These are phyloP conservation scores for Brachyistius frenatus DNA, from an alignment of 2,113 vertebrate species.

Conservation along the genomic window DNA sequence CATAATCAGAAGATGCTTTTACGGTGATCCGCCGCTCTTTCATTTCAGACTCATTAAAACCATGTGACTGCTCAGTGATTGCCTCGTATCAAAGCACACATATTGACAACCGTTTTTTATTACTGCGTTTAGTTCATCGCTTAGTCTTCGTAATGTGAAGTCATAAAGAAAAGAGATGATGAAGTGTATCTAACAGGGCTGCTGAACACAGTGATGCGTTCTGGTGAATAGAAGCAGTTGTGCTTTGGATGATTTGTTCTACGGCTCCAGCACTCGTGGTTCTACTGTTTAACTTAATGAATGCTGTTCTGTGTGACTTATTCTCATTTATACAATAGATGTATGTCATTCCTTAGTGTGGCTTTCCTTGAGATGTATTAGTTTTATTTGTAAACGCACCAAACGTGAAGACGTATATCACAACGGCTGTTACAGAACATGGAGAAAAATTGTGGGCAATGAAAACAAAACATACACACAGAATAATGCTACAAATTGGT, in stretches of 20 bases:
- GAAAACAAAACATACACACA: no score
- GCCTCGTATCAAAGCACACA: conserved; percentile 14
- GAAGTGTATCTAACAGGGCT: background rate
- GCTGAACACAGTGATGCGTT: background rate
- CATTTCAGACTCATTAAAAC: conserved; percentile 28
- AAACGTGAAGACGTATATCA: background rate
- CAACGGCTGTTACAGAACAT: background rate
- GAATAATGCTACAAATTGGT: no score
- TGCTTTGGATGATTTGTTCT: background rate
- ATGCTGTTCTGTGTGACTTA: background rate
- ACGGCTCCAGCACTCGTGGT: background rate
- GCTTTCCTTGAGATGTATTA: background rate
- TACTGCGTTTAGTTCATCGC: conserved; percentile 14
- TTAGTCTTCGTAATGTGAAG: conserved; percentile 27
- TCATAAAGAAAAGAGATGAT: conserved; percentile 26
- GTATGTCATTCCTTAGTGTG: background rate
- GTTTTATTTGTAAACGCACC: background rate
- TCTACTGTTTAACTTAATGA: background rate
- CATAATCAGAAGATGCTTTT: conserved; percentile 37
- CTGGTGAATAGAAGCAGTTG: background rate
- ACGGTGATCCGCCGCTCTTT: conserved; percentile 32
- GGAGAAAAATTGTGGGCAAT: no score
- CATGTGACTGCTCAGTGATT: conserved; percentile 15
- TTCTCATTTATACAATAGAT: background rate
- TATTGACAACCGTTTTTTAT: conserved; percentile 7